Percentiles rank a stretch among this genome's conserved stretches.
Conservation (phyloP, 2,888 invertebrate genomes). For the Trichogramma dendrolimi region DNA sequence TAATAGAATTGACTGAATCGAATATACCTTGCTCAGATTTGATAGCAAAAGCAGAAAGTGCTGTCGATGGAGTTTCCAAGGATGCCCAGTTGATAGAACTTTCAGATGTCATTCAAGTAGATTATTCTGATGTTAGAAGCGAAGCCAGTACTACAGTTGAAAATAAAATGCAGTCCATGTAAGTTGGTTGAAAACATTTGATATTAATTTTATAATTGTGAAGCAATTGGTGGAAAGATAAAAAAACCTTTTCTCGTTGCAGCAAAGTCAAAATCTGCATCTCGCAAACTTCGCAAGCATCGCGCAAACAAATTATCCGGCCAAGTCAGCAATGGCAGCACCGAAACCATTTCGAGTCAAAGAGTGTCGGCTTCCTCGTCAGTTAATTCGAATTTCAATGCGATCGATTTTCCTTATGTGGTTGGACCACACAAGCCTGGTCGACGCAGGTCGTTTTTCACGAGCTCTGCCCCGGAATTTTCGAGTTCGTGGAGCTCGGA, state of each 20-base stretch:
- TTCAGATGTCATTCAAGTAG: slow-evolving; percentile 41
- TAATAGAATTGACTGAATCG: background rate
- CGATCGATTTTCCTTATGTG: slow-evolving; percentile 20
- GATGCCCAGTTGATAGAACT: slow-evolving; percentile 31
- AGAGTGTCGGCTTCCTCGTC: slow-evolving; percentile 8
- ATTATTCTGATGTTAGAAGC: slow-evolving; percentile 38
- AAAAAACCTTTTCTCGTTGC: background rate
- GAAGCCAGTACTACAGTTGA: background rate
- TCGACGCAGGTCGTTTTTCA: slow-evolving; percentile 34
- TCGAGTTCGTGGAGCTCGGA: slow-evolving; percentile 40
- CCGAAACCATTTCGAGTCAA: slow-evolving; percentile 38
- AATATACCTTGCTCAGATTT: too few species aligned
- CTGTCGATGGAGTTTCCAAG: slow-evolving; percentile 5
- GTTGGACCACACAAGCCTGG: slow-evolving; percentile 24
- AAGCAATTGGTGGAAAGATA: background rate
- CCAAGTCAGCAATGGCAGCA: slow-evolving; percentile 34
- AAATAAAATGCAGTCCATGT: background rate
- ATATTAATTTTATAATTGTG: background rate
- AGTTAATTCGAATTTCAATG: slow-evolving; percentile 6
- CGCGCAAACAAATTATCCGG: slow-evolving; percentile 1
- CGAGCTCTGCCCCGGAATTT: slow-evolving; percentile 44
- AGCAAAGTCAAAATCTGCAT: slow-evolving; percentile 12
- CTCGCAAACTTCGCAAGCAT: slow-evolving; percentile 8
- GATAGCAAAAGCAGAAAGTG: background rate
- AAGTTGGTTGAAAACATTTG: background rate